phyloP scores from a whole-genome alignment of 2,797 vertebrate genomes.

The Thaleichthys pacificus region DNA sequence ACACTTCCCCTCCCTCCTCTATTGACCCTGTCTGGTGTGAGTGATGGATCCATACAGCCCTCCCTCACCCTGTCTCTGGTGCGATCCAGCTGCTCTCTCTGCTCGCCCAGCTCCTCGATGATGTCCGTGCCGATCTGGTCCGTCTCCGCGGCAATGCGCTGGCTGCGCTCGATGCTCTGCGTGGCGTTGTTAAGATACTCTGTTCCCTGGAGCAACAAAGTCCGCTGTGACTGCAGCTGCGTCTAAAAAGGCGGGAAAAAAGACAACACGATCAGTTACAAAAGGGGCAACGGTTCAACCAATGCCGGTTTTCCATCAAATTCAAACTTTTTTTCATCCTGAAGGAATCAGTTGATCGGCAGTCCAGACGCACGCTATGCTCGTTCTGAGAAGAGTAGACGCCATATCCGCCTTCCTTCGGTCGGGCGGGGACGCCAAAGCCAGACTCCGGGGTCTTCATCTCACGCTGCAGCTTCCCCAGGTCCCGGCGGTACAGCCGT shows the following conservation, averaged over 20 bases:
- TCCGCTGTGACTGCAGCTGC: slow-evolving; percentile 84
- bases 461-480: slow-evolving; percentile 88
- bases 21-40: background rate
- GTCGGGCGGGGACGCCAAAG: slow-evolving; percentile 59
- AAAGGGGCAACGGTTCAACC: background rate
- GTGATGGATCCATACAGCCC: background rate
- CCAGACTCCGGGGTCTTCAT: slow-evolving; percentile 77
- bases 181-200: slow-evolving; percentile 86
- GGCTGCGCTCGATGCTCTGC: slow-evolving; percentile 90
- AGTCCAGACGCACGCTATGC: slow-evolving; percentile 80
- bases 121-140: slow-evolving; percentile 91
- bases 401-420: slow-evolving; percentile 69
- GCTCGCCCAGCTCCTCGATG: slow-evolving; percentile 94
- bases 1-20: too few species aligned
- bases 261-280: background rate
- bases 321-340: too few species aligned
- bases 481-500: slow-evolving; percentile 83
- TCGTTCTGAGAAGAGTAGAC: slow-evolving; percentile 85
- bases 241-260: slow-evolving; percentile 71
- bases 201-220: slow-evolving; percentile 89
- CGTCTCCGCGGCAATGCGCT: slow-evolving; percentile 87
- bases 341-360: too few species aligned
- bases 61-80: slow-evolving; percentile 84
- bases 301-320: background rate
- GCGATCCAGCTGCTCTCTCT: slow-evolving; percentile 93